phyloP scores from a whole-genome alignment of 1,140 invertebrate species.

The Zaprionus nigranus region DNA sequence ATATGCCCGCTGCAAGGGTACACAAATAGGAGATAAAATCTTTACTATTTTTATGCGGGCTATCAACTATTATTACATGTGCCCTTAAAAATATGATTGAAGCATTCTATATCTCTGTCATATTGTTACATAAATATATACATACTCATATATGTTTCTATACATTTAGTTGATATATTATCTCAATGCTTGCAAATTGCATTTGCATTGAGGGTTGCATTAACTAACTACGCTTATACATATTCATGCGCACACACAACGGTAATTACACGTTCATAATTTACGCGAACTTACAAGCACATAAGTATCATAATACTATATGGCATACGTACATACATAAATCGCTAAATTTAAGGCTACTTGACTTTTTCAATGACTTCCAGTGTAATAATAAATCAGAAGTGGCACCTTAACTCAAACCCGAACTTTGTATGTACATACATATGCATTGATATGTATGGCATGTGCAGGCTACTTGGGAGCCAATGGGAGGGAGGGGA shows the following conservation, averaged over 20 bases:
- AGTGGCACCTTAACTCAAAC: conserved; percentile 27
- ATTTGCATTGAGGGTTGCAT: conserved; percentile 26
- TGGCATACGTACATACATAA: conserved; percentile 11
- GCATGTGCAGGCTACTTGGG: background rate
- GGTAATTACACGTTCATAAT: conserved; percentile 27
- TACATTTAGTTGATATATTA: conserved; percentile 6
- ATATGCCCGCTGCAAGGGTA: too few species aligned
- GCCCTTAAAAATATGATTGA: background rate
- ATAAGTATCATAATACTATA: background rate
- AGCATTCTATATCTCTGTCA: background rate
- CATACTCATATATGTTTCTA: too few species aligned
- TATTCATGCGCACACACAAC: conserved; percentile 1
- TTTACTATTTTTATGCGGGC: background rate
- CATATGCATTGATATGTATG: background rate
- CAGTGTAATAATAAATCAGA: conserved; percentile 74
- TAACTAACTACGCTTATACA: conserved; percentile 3
- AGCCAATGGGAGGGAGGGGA: background rate
- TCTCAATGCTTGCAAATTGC: conserved; percentile 26
- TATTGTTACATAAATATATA: background rate
- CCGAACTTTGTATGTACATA: conserved; percentile 1
- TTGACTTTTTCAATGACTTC: conserved; percentile 81
- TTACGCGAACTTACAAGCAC: background rate
- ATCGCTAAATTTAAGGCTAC: conserved; percentile 76
- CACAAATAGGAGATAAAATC: too few species aligned
- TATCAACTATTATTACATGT: background rate